Percentiles rank a stretch among this genome's conserved stretches.
Conservation (phyloP, 1,140 invertebrate genomes). For the Formica exsecta region DNA sequence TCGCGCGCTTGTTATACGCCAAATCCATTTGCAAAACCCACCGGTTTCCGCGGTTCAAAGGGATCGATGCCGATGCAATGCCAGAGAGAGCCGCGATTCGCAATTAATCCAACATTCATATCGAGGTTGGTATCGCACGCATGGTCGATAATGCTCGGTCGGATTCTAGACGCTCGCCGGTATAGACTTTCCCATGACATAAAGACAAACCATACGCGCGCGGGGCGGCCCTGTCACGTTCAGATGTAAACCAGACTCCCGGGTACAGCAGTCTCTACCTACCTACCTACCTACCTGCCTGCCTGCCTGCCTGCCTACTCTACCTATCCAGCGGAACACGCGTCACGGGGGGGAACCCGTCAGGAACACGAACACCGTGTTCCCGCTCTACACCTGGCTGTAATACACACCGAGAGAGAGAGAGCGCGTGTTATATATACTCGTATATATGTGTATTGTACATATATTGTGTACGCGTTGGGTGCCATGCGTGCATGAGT, state of each 20-base stretch:
- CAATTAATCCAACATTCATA: slow-evolving; percentile 76
- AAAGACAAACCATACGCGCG: slow-evolving; percentile 81
- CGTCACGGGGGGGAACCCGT: slow-evolving; percentile 80
- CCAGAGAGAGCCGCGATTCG: slow-evolving; percentile 58
- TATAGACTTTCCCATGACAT: slow-evolving; percentile 82
- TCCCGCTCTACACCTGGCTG: slow-evolving; percentile 74
- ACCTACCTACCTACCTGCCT: neutral
- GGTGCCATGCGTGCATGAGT: slow-evolving; percentile 13
- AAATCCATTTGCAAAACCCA: neutral
- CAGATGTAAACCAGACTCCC: slow-evolving; percentile 81
- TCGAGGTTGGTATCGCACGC: slow-evolving; percentile 60
- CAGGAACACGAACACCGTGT: slow-evolving; percentile 79
- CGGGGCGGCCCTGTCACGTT: slow-evolving; percentile 82
- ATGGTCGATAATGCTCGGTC: slow-evolving; percentile 70
- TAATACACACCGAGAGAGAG: slow-evolving; percentile 54
- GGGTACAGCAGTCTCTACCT: slow-evolving; percentile 74
- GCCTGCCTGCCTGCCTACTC: slow-evolving; percentile 53
- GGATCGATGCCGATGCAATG: slow-evolving; percentile 29
- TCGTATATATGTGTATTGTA: neutral
- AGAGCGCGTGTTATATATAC: neutral
- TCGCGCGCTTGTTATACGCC: slow-evolving; percentile 62
- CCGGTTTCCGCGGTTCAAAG: slow-evolving; percentile 69
- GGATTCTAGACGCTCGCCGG: slow-evolving; percentile 60
- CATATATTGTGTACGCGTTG: neutral
- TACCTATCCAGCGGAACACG: slow-evolving; percentile 71